Percentiles rank a stretch among this genome's conserved stretches.
These are phyloP conservation scores for Eupeodes luniger DNA, from an alignment of 2,888 invertebrate species.

Conservation along the genomic window DNA sequence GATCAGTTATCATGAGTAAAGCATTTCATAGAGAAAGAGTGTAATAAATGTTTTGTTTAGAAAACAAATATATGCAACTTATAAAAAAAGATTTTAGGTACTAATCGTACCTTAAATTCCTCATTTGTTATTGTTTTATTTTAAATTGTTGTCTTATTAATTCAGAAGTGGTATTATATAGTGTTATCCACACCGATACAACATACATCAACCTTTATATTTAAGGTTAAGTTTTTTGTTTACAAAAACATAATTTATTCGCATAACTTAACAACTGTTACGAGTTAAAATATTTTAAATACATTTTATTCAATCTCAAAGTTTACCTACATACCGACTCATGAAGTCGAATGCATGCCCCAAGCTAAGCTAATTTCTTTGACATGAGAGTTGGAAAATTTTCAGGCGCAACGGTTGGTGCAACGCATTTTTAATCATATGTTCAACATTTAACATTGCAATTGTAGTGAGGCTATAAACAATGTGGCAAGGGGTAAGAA, in stretches of 20 bases:
- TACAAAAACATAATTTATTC: constrained; percentile 28
- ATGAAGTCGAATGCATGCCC: constrained; percentile 17
- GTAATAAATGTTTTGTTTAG: too few species aligned
- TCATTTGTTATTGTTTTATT: too few species aligned
- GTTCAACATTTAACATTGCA: constrained; percentile 34
- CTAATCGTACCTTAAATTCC: too few species aligned
- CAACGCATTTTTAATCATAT: constrained; percentile 59
- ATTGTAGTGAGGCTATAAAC: not conserved
- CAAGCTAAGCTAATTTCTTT: constrained; percentile 24
- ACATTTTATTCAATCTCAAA: constrained; percentile 7
- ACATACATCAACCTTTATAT: too few species aligned
- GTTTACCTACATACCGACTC: not conserved
- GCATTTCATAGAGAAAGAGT: too few species aligned
- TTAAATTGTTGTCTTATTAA: too few species aligned
- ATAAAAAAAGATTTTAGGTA: too few species aligned
- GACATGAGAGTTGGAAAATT: constrained; percentile 31
- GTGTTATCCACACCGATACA: too few species aligned
- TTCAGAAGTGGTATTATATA: too few species aligned
- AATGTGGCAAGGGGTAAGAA: constrained; percentile 22
- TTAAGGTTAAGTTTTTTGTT: constrained; percentile 24
- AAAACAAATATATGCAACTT: too few species aligned
- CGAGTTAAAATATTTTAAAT: constrained; percentile 37
- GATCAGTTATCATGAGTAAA: too few species aligned
- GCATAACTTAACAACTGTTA: constrained; percentile 39
- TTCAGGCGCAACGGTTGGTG: constrained; percentile 32